Base-by-base conservation (phyloP, 2,797 vertebrate genomes). In the Esox lucius region DNA sequence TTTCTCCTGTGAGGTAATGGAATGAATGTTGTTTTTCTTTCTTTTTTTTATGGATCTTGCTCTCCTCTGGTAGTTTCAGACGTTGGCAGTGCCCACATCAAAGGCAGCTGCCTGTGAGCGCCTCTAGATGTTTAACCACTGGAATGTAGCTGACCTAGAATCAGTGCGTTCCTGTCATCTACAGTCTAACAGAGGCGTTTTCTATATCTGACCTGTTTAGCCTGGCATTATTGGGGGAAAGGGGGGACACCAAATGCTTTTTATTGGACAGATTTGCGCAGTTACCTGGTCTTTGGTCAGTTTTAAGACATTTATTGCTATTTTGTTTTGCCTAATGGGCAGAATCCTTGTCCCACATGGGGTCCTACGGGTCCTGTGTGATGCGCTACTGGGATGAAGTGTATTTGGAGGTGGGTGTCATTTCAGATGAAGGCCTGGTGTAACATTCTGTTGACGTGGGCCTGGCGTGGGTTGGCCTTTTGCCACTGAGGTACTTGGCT, bases 401-500 rank as follows among this genome's bases (percentile, higher is more conserved):
- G 9, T 22, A 8, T 56, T 9, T 8, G 8, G n/a, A n/a, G 8
- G 1, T 56, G 1, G n/a, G 8, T 56, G 51, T n/a, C 19, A 9
- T 56, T 56, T 56, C 19, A 7, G 19, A 7, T 53, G 19, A 1
- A 22, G n/a, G 0, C 16, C 5, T 53, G 49, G 17, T 19, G 17
- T n/a, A 17, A 5, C 5, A 1, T 15, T 24, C 59, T 24, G 66
- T 17, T 46, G 19, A 22, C 9, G n/a, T 49, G 16, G 56, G 19
- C 16, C 8, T 0, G 9, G 73, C 6, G 7, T 48, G 68, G 31
- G 22, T 17, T 24, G 11, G 19, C 19, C 15, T 17, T n/a, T n/a
- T 33, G 31, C 11, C 17, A 17, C 35, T 22, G 28, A 78, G 46
- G 62, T 74, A 19, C 74, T 11, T 1, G 78, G 49, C n/a, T 15